These are phyloP conservation scores for Pseudoatta argentina DNA, from an alignment of 1,140 invertebrate species.

Conservation along the genomic window DNA sequence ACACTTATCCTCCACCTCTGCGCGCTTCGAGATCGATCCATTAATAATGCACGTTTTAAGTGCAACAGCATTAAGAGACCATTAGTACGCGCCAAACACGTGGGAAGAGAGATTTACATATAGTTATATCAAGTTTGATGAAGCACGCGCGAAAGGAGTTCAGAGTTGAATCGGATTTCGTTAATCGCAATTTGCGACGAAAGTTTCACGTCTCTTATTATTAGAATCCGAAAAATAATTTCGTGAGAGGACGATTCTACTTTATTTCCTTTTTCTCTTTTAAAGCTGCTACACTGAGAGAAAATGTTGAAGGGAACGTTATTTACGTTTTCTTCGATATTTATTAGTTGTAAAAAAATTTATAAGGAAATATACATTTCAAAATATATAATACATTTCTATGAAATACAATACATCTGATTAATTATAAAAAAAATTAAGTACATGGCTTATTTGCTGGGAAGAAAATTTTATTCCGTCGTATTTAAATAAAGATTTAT, in stretches of 20 bases:
- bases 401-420: too few species aligned
- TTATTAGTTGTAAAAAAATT: too few species aligned
- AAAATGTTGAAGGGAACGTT: neutral
- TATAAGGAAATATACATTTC: too few species aligned
- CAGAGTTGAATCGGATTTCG: neutral
- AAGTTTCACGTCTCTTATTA: constrained; percentile 38
- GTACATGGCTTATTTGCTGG: too few species aligned
- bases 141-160: constrained; percentile 5
- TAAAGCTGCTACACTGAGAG: neutral
- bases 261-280: neutral
- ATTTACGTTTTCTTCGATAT: too few species aligned
- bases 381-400: too few species aligned
- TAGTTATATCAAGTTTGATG: constrained; percentile 27
- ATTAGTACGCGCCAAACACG: neutral
- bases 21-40: neutral
- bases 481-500: too few species aligned
- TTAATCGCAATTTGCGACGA: neutral
- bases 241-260: neutral
- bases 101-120: constrained; percentile 33
- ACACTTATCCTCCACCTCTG: neutral
- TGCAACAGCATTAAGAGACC: constrained; percentile 15
- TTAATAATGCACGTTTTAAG: constrained; percentile 39
- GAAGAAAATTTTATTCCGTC: too few species aligned
- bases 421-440: too few species aligned
- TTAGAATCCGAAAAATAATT: neutral